Evolutionary conservation across 2,888 invertebrate genomes (phyloP).

Genomic region (Unio delphinus): DNA sequence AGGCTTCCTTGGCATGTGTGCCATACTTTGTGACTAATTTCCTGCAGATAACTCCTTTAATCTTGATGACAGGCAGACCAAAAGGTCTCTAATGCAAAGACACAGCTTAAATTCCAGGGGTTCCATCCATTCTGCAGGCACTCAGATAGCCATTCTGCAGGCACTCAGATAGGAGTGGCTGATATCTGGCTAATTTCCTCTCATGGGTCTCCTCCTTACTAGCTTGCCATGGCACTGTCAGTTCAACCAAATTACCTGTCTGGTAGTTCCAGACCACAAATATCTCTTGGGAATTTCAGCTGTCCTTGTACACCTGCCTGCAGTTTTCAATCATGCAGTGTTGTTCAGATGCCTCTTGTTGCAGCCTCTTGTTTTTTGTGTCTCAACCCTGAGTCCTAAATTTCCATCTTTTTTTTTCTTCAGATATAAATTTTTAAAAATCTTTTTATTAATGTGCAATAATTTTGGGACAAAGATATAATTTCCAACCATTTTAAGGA

Average conservation of each 20-base stretch:
- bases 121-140: constrained; percentile 5
- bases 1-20: no score
- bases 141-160: constrained; percentile 1
- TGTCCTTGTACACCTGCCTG: not conserved
- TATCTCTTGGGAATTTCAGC: not conserved
- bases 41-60: no score
- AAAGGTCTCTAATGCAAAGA: not conserved
- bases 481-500: no score
- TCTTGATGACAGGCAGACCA: no score
- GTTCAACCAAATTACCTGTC: constrained; percentile 6
- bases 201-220: constrained; percentile 8
- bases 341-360: no score
- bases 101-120: constrained; percentile 1
- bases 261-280: not conserved
- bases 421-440: no score
- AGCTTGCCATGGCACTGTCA: constrained; percentile 3
- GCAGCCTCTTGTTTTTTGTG: no score
- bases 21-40: no score
- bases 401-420: no score
- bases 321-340: constrained; percentile 1
- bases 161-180: not conserved
- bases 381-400: no score
- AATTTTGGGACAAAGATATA: no score
- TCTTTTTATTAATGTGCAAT: no score
- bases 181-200: constrained; percentile 8